Evolutionary conservation across 2,888 invertebrate genomes (phyloP).

Genomic region (Caenorhabditis virilis): DNA sequence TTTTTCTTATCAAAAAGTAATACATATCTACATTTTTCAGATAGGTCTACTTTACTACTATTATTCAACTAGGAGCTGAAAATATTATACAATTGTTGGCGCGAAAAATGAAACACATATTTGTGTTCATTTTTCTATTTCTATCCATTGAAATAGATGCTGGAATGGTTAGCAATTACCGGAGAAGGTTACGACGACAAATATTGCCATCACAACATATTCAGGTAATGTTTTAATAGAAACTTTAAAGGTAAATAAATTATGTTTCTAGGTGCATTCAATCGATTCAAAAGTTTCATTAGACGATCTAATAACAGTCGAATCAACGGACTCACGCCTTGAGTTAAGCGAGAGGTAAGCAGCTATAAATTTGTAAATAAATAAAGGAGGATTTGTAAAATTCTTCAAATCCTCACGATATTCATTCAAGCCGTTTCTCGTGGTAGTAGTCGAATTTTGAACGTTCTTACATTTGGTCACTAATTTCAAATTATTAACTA

Average conservation of each 20-base stretch:
- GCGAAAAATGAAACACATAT: neutral
- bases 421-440: constrained; percentile 1
- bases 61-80: too few relatives aligned
- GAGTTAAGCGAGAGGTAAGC: constrained; percentile 9
- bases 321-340: constrained; percentile 17
- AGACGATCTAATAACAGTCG: constrained; percentile 6
- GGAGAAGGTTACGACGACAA: constrained; percentile 16
- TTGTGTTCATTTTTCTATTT: neutral
- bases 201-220: constrained; percentile 40
- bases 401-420: constrained; percentile 6
- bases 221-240: constrained; percentile 15
- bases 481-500: too few relatives aligned
- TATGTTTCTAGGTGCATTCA: constrained; percentile 9
- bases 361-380: constrained; percentile 2
- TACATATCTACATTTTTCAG: too few relatives aligned
- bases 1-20: too few relatives aligned
- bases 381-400: neutral
- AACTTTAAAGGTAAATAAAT: neutral
- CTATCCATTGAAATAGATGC: neutral
- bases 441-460: too few relatives aligned
- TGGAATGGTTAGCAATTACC: neutral
- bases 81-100: too few relatives aligned
- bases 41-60: too few relatives aligned
- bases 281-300: constrained; percentile 5
- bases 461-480: too few relatives aligned